phyloP scores from a whole-genome alignment of 2,797 vertebrate species.

The Bovichtus diacanthus region DNA sequence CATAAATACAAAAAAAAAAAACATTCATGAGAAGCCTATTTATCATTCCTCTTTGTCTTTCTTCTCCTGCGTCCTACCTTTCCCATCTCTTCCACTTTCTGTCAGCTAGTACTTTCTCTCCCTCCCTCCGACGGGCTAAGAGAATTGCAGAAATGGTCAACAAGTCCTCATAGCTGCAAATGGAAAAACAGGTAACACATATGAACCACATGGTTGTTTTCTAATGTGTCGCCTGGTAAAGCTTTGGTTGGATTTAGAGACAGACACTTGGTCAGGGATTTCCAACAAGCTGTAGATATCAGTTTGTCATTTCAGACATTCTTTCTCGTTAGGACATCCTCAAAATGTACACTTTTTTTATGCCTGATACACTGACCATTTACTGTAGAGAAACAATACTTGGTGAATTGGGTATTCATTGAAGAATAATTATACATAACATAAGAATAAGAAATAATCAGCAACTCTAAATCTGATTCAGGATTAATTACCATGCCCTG shows the following conservation, averaged over 20 bases:
- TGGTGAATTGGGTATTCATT: neutral
- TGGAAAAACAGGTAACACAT: neutral
- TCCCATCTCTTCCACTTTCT: neutral
- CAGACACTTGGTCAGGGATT: neutral
- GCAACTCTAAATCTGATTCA: neutral
- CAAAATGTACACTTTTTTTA: neutral
- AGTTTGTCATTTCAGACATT: neutral
- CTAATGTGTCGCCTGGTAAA: neutral
- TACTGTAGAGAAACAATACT: neutral
- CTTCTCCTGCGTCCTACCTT: constrained; percentile 5
- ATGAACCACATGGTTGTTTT: neutral
- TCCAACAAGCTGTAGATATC: neutral
- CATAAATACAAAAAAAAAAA: constrained; percentile 67
- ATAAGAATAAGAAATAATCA: neutral
- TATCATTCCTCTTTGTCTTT: constrained; percentile 26
- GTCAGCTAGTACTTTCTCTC: constrained; percentile 27
- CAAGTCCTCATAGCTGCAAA: no score
- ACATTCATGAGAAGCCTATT: constrained; percentile 59
- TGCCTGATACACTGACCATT: neutral
- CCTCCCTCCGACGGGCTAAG: no score
- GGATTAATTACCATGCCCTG: neutral
- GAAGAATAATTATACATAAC: neutral
- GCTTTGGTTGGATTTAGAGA: neutral
- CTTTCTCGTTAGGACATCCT: neutral
- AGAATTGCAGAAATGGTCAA: no score